Percentiles rank a stretch among this genome's conserved stretches.
These are phyloP conservation scores for Haemorhous mexicanus DNA, from an alignment of 2,113 vertebrate genomes.

Conservation along the genomic window DNA sequence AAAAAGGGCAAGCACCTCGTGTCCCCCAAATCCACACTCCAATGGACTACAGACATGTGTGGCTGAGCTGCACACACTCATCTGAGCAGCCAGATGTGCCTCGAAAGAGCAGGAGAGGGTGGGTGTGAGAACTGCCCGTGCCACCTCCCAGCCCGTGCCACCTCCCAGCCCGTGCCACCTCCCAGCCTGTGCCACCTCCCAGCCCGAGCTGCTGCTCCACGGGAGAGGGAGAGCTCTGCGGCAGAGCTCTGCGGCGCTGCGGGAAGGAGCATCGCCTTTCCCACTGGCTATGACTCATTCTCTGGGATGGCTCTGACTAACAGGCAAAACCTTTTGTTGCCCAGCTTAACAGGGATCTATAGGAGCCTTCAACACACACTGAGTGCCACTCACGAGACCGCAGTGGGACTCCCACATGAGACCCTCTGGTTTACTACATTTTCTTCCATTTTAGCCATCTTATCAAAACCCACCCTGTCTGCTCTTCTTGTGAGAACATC, in stretches of 20 bases:
- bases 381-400: not conserved
- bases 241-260: not conserved
- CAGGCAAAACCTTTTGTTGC: not conserved
- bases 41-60: fast-evolving
- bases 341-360: not conserved
- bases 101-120: not conserved
- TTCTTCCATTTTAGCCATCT: not conserved
- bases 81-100: not conserved
- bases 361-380: not conserved
- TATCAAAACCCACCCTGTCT: not conserved
- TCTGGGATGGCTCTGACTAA: not conserved
- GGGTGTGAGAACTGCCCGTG: fast-evolving
- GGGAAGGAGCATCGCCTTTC: not conserved
- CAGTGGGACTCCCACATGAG: not conserved
- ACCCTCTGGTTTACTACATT: not conserved
- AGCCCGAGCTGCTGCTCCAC: not conserved
- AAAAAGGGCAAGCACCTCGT: not conserved
- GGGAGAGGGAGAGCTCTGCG: not conserved
- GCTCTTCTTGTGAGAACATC: not conserved
- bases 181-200: not conserved
- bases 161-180: not conserved
- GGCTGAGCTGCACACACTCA: not conserved
- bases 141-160: not conserved
- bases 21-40: not conserved
- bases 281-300: not conserved